Evolutionary conservation across 2,888 invertebrate species (phyloP).

Genomic region (Margaritifera margaritifera): DNA sequence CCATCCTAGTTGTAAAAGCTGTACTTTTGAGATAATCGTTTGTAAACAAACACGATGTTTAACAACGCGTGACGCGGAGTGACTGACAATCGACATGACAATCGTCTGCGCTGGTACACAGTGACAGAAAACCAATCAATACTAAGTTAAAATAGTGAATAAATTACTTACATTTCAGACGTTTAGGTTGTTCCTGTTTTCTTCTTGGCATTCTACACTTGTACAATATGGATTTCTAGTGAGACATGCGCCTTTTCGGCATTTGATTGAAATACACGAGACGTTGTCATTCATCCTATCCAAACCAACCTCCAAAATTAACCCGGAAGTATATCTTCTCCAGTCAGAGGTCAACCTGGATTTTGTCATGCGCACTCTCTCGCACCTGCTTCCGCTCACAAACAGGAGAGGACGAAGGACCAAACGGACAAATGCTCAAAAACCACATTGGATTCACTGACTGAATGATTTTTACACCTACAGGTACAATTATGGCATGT

Average conservation of each 20-base stretch:
- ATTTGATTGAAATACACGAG: not conserved
- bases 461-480: too few relatives aligned
- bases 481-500: too few relatives aligned
- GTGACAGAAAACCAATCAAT: slow-evolving; percentile 2
- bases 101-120: not conserved
- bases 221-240: not conserved
- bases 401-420: slow-evolving; percentile 25
- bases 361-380: slow-evolving; percentile 5
- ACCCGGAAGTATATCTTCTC: slow-evolving; percentile 47
- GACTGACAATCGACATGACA: too few relatives aligned
- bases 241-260: not conserved
- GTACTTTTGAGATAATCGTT: slow-evolving; percentile 6
- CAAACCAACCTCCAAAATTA: slow-evolving; percentile 43
- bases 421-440: slow-evolving; percentile 21
- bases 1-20: too few relatives aligned
- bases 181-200: slow-evolving; percentile 78
- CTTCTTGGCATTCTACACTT: slow-evolving; percentile 62
- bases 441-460: not conserved
- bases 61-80: slow-evolving; percentile 11
- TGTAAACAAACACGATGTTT: slow-evolving; percentile 43
- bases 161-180: slow-evolving; percentile 64
- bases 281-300: too few relatives aligned
- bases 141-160: slow-evolving; percentile 5
- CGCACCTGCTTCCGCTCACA: slow-evolving; percentile 33
- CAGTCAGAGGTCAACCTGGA: slow-evolving; percentile 8